Percentiles rank a stretch among this genome's conserved stretches.
phyloP scores from a whole-genome alignment of 2,113 vertebrate genomes.

The Coptodon bakossiorum region DNA sequence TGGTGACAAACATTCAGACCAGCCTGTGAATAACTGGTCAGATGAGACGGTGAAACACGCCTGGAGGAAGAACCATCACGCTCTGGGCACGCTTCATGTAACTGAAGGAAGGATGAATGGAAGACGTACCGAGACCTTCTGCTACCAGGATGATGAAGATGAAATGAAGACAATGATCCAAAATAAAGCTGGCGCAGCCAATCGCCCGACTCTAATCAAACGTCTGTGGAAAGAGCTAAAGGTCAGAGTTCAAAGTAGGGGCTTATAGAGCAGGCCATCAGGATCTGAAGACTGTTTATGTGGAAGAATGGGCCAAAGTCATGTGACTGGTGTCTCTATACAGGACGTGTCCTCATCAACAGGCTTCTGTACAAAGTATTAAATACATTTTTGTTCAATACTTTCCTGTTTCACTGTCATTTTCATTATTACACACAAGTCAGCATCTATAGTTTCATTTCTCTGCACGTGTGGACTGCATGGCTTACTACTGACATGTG shows the following conservation, averaged over 20 bases:
- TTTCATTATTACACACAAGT: background rate
- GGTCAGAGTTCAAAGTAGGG: background rate
- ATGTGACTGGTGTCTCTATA: background rate
- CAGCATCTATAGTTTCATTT: fast-evolving
- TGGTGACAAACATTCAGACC: background rate
- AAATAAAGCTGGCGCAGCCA: fast-evolving
- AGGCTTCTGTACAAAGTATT: background rate
- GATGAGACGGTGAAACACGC: fast-evolving
- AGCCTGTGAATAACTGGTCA: background rate
- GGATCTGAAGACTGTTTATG: background rate
- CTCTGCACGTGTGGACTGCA: background rate
- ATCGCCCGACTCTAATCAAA: fast-evolving
- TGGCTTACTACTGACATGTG: background rate
- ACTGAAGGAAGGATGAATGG: background rate
- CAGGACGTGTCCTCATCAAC: background rate
- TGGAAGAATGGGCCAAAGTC: background rate
- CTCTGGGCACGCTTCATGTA: background rate
- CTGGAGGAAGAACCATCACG: fast-evolving
- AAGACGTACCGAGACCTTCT: background rate
- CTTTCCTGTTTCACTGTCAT: background rate
- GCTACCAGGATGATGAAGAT: fast-evolving
- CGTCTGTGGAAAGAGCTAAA: background rate
- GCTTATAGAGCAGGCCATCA: background rate
- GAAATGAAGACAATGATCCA: background rate
- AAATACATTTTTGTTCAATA: background rate